These are phyloP conservation scores for Acropternis orthonyx DNA, from an alignment of 2,797 vertebrate species.

Conservation along the genomic window DNA sequence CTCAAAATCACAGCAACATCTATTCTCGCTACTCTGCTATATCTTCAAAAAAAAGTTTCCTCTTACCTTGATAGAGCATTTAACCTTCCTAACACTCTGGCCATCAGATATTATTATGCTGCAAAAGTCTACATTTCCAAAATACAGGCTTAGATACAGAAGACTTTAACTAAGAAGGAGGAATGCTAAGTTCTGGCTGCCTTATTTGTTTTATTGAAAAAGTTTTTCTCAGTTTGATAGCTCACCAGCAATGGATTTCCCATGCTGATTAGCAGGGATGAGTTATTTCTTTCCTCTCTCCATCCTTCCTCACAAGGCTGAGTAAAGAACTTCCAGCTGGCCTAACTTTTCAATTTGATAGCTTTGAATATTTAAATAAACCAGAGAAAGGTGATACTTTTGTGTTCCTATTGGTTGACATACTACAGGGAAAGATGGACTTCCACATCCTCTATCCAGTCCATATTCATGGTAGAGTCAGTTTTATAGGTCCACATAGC, in stretches of 20 bases:
- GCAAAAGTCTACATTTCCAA: neutral
- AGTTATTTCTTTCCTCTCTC: neutral
- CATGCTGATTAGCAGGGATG: neutral
- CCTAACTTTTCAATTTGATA: neutral
- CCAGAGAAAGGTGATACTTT: neutral
- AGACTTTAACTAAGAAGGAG: neutral
- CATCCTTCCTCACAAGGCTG: neutral
- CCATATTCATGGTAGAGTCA: neutral
- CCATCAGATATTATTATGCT: fast-evolving
- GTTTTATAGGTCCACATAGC: neutral
- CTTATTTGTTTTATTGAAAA: neutral
- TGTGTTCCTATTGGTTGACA: neutral
- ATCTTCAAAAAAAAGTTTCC: neutral
- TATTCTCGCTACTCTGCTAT: neutral
- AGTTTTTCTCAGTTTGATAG: neutral
- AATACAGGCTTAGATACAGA: neutral
- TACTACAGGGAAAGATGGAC: neutral
- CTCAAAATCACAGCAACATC: neutral
- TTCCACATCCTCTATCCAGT: neutral
- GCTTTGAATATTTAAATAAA: neutral
- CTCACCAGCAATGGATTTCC: neutral
- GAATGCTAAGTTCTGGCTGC: neutral
- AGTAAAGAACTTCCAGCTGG: neutral
- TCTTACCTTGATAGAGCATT: neutral
- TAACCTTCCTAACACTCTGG: neutral